These are phyloP conservation scores for Rapana venosa DNA, from an alignment of 2,888 invertebrate species.

Conservation along the genomic window DNA sequence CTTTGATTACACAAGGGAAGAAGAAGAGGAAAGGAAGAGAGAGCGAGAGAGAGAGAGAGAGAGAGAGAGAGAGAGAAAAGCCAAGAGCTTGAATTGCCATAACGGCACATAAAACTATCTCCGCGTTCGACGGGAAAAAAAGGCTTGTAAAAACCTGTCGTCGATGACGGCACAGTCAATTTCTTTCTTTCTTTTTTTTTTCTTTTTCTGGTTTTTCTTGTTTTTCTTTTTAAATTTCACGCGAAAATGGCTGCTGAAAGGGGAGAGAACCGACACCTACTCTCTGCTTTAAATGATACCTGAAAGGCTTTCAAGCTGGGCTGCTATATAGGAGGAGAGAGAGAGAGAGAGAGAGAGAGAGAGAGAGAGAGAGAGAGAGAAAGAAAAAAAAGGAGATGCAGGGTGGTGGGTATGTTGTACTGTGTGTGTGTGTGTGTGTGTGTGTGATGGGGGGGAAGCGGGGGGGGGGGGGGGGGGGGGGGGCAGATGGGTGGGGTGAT, in stretches of 20 bases:
- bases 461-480: not conserved
- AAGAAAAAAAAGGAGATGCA: no score
- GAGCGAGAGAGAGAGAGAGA: no score
- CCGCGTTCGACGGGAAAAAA: not conserved
- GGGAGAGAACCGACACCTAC: not conserved
- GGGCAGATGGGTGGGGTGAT: not conserved
- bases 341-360: no score
- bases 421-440: no score
- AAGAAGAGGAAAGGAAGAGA: not conserved
- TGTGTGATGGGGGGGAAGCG: no score
- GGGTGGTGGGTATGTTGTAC: no score
- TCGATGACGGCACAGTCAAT: not conserved
- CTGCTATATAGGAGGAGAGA: no score
- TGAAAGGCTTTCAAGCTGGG: no score
- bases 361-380: no score
- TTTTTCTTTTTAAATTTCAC: not conserved
- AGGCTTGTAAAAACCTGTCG: not conserved
- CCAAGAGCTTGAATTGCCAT: not conserved
- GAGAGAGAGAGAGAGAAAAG: not conserved
- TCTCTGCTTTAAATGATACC: not conserved
- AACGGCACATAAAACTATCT: constrained; percentile 19
- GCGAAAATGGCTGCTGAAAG: not conserved
- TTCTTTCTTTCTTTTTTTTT: not conserved
- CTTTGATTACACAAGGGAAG: constrained; percentile 15
- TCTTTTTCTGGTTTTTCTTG: no score